Base-by-base conservation (phyloP, 1,140 invertebrate genomes). In the Colletes latitarsis region DNA sequence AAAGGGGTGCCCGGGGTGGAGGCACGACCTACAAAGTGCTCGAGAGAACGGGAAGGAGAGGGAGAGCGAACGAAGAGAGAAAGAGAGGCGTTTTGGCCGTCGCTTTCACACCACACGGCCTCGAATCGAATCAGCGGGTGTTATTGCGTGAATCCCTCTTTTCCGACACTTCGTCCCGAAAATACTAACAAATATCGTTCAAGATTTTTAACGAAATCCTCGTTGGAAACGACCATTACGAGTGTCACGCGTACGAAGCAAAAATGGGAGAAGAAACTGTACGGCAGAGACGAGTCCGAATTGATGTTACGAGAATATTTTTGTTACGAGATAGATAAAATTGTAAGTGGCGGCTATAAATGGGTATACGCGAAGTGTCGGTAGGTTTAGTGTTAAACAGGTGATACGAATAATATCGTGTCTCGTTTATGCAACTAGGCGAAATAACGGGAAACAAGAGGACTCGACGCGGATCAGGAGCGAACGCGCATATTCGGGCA, bases 61-160 rank as follows among this genome's bases (percentile, higher is more conserved):
- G 68, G 81, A 68, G 46, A 43, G 55, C 4, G 15, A 9, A 30
- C 15, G 55, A 30, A 60, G 74, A 69, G 63, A 77, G 67, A 69
- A 19, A 62, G 64, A 64, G 53, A 79, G 67, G 55, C 53, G 70
- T 49, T 30, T 49, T 70, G 87, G 77, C 75, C 81, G 81, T 85
- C 83, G 84, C 78, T 85, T 86, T 87, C 71, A 82, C 82, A 73
- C 84, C 84, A 66, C 63, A 62, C 83, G 70, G 75, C 72, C 74
- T 81, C 74, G 64, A 87, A 86, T 87, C 86, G 78, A 87, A 87
- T 87, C 82, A 83, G 70, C 53, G 63, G 71, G 85, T 79, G 85
- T 83, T 87, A 84, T 82, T 81, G 85, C 85, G 85, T 84, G 82
- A 87, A 87, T 76, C 75, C 85, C 69, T 71, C 78, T 63, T 68